phyloP scores from a whole-genome alignment of 2,113 vertebrate species.

The Bagarius yarrelli region DNA sequence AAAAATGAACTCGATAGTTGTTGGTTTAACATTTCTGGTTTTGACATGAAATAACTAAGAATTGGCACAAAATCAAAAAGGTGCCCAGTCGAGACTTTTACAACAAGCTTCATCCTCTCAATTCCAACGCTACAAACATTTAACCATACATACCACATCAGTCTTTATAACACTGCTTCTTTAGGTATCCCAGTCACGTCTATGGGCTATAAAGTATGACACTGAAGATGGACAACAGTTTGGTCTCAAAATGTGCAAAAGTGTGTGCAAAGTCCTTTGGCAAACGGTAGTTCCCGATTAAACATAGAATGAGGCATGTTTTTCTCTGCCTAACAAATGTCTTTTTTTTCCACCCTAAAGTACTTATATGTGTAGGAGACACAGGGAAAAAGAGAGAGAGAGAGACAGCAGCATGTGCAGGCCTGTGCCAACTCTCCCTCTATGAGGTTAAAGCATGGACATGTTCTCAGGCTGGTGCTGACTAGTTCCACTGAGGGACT shows the following conservation, averaged over 20 bases:
- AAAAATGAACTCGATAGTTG: constrained; percentile 1
- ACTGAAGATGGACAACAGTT: constrained; percentile 30
- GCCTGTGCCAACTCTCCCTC: constrained; percentile 30
- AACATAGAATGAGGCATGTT: constrained; percentile 13
- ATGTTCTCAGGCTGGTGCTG: constrained; percentile 63
- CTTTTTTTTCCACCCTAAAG: constrained; percentile 5
- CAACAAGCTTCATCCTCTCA: not conserved
- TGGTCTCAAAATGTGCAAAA: constrained; percentile 68
- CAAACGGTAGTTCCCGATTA: constrained; percentile 41
- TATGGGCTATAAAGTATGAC: not conserved
- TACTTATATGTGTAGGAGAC: not conserved
- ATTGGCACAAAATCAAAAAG: constrained; percentile 24
- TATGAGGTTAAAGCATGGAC: constrained; percentile 65
- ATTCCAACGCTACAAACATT: not conserved
- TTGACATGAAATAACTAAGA: constrained; percentile 8
- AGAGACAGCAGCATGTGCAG: constrained; percentile 28
- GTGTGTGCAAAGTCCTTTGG: constrained; percentile 54
- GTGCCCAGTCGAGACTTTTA: not conserved
- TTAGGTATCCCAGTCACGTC: constrained; percentile 10
- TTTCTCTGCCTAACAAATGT: constrained; percentile 15
- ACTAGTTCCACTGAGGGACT: constrained; percentile 53
- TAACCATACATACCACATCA: constrained; percentile 10
- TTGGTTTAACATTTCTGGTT: constrained; percentile 22
- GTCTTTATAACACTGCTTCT: constrained; percentile 28
- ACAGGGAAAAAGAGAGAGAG: not conserved